Base-by-base conservation (phyloP, 2,888 invertebrate genomes). In the Agriopis aurantiaria region DNA sequence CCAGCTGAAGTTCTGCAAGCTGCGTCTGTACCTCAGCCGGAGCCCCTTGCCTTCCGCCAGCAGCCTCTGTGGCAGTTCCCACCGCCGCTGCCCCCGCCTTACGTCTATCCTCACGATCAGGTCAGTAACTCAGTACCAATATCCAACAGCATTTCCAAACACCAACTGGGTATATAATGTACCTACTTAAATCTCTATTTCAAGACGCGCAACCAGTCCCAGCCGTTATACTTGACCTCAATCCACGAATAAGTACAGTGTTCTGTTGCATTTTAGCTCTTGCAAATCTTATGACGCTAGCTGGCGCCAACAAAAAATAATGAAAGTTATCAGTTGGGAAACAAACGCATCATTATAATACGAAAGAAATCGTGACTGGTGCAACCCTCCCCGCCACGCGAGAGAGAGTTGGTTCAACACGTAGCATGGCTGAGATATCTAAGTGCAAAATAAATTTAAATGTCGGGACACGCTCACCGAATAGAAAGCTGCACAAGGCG, bases 21-120 rank as follows among this genome's bases (percentile, higher is more conserved):
- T 80, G 91, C 95, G 66, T 91, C 92, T 78, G 88, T 88, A 75
- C 84, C 89, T 72, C 88, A 90, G 85, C 90, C 92, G 85, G 95
- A 96, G 86, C 95, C 96, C 75, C 93, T 95, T 83, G 95, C 95
- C 83, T 96, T 95, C 88, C 92, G 95, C 83, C 96, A 96, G 90
- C 96, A 96, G 91, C 96, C 97, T 82, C 95, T 97, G 88, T 97
- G 97, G 97, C 97, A 97, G 90, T 97, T 97, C 91, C 97, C 97
- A 87, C 97, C 97, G 83, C 96, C 97, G 91, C 96, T 96, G 89
- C 96, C 96, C 85, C 96, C 96, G 88, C 97, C 96, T 91, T 97
- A 96, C 94, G 95, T 96, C 96, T 97, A 94, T 93, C 89, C 92
- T 88, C 96, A 96, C 91, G 97, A 97, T 95, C 97, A 97, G 97